Base-by-base conservation (phyloP, 2,888 invertebrate species). In the Zhengitettix transpicula region DNA sequence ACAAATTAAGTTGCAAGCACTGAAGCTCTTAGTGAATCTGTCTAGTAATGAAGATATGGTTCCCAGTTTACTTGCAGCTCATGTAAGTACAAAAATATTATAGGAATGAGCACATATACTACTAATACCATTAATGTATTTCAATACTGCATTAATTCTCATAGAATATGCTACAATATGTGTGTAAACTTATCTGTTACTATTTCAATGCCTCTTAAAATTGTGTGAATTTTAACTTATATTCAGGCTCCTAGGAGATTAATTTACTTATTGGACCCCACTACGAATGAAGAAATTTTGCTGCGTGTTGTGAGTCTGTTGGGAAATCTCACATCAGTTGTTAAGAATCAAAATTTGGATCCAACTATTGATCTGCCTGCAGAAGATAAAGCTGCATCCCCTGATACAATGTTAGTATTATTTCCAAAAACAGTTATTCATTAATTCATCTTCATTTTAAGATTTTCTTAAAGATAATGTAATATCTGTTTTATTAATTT, bases 11-110 rank as follows among this genome's bases (percentile, higher is more conserved):
- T 68, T 78, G 16, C 78, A 79, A 66, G 73, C 79, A 2, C 70
- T 80, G 17, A 77, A 78, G 65, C 71, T 81, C 42, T 72, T 81
- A 52, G 78, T 80, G 58, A 81, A 81, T 68, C 69, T 81, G 9
- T 78, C 79, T 11, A 77, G 78, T 63, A 80, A 80, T 69, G 72
- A 76, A 62, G 77, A 77, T 62, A 76, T 81, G 75, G 76, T 81
- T 55, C 79, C 79, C 10, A 75, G 77, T 66, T 70, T 81, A 47
- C 69, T 81, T 56, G 79, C 79, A 61, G 78, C 79, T 52, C 77
- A 79, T 75, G 80, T 79, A 68, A 64, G n/a, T 28, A 28, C 28
- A 5, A 28, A 28, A 28, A 28, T 28, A 28, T 28, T 2, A 28
- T 28, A 28, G 28, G 28, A 28, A 28, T 28, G 2, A 28, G 28